phyloP scores from a whole-genome alignment of 2,113 vertebrate genomes.

The Ellobius talpinus region DNA sequence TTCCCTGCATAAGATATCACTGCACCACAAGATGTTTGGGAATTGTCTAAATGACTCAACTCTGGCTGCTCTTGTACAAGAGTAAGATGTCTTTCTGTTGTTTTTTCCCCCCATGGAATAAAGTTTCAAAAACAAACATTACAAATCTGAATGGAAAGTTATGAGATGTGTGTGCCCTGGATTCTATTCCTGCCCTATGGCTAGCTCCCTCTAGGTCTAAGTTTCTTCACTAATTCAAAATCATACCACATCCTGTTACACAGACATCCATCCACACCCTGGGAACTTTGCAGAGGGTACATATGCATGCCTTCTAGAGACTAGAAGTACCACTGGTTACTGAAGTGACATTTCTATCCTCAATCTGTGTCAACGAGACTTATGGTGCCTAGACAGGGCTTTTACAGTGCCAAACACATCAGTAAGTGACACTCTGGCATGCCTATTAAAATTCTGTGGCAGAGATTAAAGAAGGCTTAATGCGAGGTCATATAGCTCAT shows the following conservation, averaged over 20 bases:
- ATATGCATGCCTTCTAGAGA: background rate
- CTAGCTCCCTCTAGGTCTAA: background rate
- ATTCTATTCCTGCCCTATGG: constrained; percentile 21
- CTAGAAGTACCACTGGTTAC: background rate
- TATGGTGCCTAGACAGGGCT: background rate
- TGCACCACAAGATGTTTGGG: constrained; percentile 41
- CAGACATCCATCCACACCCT: background rate
- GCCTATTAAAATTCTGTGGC: constrained; percentile 37
- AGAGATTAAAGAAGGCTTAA: constrained; percentile 47
- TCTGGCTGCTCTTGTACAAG: background rate
- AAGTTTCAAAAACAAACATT: constrained; percentile 32
- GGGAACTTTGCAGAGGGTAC: background rate
- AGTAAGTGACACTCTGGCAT: background rate
- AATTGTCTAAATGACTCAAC: constrained; percentile 43
- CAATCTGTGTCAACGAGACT: background rate
- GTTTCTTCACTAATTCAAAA: constrained; percentile 38
- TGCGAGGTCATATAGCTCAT: background rate
- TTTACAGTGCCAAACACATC: background rate
- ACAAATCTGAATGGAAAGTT: constrained; percentile 49
- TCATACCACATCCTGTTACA: background rate
- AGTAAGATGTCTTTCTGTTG: constrained; percentile 11
- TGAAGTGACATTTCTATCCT: background rate
- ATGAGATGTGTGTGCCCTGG: background rate
- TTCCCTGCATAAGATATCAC: background rate
- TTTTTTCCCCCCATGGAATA: constrained; percentile 1